These are phyloP conservation scores for Scotopteryx bipunctaria DNA, from an alignment of 2,888 invertebrate genomes.

Conservation along the genomic window DNA sequence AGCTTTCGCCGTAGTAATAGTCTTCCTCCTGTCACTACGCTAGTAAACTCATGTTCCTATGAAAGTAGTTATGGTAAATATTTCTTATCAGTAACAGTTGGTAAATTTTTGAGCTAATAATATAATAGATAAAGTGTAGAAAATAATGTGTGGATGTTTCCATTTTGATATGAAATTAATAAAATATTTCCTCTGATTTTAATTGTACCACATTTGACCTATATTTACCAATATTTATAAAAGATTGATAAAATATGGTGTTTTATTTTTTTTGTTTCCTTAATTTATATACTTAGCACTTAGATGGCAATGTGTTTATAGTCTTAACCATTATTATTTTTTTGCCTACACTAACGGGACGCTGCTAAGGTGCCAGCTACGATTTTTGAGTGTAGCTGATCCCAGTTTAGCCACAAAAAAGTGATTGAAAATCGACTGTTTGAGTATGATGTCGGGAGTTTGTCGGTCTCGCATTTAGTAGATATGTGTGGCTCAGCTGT, in stretches of 20 bases:
- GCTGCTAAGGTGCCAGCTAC: too few relatives aligned
- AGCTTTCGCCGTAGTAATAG: conserved; percentile 10
- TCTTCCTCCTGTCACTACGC: conserved; percentile 56
- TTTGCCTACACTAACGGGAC: too few relatives aligned
- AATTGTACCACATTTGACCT: conserved; percentile 82
- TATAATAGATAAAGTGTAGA: conserved; percentile 77
- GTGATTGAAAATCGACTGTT: too few relatives aligned
- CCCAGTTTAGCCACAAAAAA: too few relatives aligned
- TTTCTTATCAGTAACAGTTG: conserved; percentile 32
- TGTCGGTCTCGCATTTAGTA: too few relatives aligned
- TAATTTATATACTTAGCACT: background rate
- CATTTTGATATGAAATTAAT: conserved; percentile 81
- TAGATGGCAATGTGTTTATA: background rate
- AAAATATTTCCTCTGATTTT: conserved; percentile 80
- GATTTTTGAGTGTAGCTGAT: too few relatives aligned
- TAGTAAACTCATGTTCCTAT: conserved; percentile 72
- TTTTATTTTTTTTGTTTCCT: conserved; percentile 58
- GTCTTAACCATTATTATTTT: too few relatives aligned
- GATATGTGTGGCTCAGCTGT: too few relatives aligned
- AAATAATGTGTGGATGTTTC: conserved; percentile 78
- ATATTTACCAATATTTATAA: conserved; percentile 83
- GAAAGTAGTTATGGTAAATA: conserved; percentile 59
- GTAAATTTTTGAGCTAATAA: conserved; percentile 34
- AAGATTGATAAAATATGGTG: conserved; percentile 71
- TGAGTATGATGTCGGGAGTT: too few relatives aligned